Evolutionary conservation across 1,140 invertebrate species (phyloP), one percentile per base, ranked within the genome.

Genomic region (Agrilus planipennis): DNA sequence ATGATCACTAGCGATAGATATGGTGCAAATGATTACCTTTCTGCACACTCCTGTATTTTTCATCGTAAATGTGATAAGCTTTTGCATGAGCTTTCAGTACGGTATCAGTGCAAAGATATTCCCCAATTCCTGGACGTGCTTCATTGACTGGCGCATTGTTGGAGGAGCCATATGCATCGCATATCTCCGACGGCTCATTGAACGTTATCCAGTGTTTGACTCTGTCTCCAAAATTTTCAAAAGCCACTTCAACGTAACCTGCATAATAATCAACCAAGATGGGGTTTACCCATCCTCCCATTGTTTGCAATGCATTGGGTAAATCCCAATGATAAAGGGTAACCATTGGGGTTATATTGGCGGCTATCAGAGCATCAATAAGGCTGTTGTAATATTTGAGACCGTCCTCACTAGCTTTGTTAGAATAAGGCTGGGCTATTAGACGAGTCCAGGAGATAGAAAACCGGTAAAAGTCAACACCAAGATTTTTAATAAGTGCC

Each of bases 371-470:
- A 38, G 69, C 69, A 50, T 75, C 60, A 9, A 79, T 68, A 1
- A 80, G 52, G 15, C 68, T 65, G 41, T 76, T 71, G 54, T 80
- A 80, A 51, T 78, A 79, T 4, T 65, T 52, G 2, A 75, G 49
- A 12, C 75, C 77, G 32, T 69, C 65, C 5, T 61, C 43, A 44
- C 68, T 63, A 3, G 57, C 50, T n/a, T 31, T 48, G 4, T 41
- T 45, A 11, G n/a, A n/a, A n/a, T n/a, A n/a, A n/a, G n/a, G n/a
- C n/a, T 5, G 18, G n/a, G 44, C 41, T 14, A 50, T 25, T 1
- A 50, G 14, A 10, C 71, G 47, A 2, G 69, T 41, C 75, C 75
- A 78, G 11, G 72, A 71, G 41, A 79, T 60, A 0, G 75, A 79
- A 50, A 76, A 67, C 63, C 63, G 16, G 69, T n/a, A n/a, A n/a